Evolutionary conservation across 2,113 vertebrate species (phyloP), one percentile per base, ranked within the genome.

Genomic region (Daboia siamensis): DNA sequence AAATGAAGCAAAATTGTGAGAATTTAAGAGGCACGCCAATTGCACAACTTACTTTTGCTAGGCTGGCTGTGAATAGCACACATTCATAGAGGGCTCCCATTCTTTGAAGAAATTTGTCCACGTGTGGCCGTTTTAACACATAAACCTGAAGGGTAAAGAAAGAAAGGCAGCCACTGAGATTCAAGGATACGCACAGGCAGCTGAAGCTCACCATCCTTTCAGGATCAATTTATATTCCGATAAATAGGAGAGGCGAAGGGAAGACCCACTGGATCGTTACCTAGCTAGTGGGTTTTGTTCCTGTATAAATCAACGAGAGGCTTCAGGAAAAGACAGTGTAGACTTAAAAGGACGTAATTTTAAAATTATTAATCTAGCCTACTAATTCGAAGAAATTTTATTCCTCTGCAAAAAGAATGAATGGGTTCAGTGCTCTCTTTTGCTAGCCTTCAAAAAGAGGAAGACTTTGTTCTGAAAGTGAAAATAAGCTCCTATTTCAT

Each of bases 31-130:
- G 86, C 48, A 52, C 86, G 59, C 39, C 33, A 4, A 11, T 21
- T 24, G 8, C 24, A 6, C 46, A 80, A 97, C 97, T 86, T 94
- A 99, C 99, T 98, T 99, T 99, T 89, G 99, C 99, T 96, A 99
- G 95, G 95, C 99, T 99, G 94, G 99, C 99, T 88, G 99, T 99
- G 96, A 99, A 99, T 93, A 99, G 99, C 91, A 99, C 98, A 95
- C 99, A 99, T 96, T 99, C 99, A 48, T 99, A 99, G 94, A 99
- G 98, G 96, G 99, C 98, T 91, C 99, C 99, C 99, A 99, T 99
- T 97, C 98, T 98, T 97, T 99, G 99, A 64, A 99, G 98, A 96
- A 99, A 99, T 96, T 99, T 98, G 4, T 99, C 99, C 96, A 99
- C 99, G 0, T 99, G 98, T 9, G 99, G 99, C 95, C 99, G 98